phyloP scores from a whole-genome alignment of 2,888 invertebrate species.

The Ditylenchus weischeri region DNA sequence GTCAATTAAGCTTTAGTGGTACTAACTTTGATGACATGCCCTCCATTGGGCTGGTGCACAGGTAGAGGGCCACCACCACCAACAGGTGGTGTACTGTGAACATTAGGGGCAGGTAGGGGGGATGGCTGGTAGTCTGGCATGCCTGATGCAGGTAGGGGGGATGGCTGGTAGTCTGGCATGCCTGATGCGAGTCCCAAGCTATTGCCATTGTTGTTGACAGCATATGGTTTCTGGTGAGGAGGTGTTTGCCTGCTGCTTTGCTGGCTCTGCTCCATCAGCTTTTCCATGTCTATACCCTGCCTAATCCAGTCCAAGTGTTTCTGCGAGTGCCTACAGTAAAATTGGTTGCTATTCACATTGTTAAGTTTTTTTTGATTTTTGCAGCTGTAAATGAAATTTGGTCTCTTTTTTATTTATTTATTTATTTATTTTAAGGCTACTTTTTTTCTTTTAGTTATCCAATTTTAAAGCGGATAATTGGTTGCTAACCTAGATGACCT shows the following conservation, averaged over 20 bases:
- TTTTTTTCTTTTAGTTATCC: too few relatives aligned
- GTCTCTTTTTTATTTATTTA: too few relatives aligned
- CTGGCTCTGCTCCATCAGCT: slow-evolving; percentile 20
- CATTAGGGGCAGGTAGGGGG: background rate
- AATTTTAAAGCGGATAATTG: too few relatives aligned
- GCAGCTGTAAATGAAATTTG: too few relatives aligned
- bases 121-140: background rate
- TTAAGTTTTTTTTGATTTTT: too few relatives aligned
- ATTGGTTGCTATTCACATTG: background rate
- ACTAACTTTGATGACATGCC: slow-evolving; percentile 8
- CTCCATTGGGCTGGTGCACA: slow-evolving; percentile 1
- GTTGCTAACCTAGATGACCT: background rate
- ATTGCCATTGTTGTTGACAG: background rate
- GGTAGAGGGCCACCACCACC: background rate
- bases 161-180: background rate
- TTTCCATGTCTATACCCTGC: slow-evolving; percentile 26
- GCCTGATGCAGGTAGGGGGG: background rate
- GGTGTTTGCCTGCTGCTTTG: slow-evolving; percentile 21
- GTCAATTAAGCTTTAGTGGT: background rate
- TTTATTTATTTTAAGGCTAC: too few relatives aligned
- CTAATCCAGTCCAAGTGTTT: slow-evolving; percentile 15
- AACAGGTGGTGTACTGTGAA: background rate
- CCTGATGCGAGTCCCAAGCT: background rate
- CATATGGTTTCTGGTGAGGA: slow-evolving; percentile 13
- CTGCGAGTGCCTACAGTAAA: background rate